A percentile compares a stretch with the other conserved stretches of the same genome.
Evolutionary conservation across 1,140 invertebrate genomes (phyloP).

Genomic region (Leptinotarsa texana): DNA sequence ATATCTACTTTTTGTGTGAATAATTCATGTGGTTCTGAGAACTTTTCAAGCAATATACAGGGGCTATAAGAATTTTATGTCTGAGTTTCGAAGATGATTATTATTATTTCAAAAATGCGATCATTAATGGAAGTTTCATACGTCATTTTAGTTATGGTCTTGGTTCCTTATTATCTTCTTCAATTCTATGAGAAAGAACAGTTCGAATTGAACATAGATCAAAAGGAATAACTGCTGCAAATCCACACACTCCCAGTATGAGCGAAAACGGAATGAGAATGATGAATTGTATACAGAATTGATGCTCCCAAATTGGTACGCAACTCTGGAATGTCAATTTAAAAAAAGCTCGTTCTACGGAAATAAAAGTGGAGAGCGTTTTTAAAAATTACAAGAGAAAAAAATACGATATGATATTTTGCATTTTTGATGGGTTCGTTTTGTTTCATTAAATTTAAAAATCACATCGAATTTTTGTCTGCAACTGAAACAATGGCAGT

Average conservation of each 20-base stretch:
- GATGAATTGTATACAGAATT: slow-evolving; percentile 34
- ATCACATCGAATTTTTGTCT: slow-evolving; percentile 55
- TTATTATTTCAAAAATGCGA: too few relatives aligned
- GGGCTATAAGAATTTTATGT: too few relatives aligned
- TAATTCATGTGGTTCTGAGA: neutral
- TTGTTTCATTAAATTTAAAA: slow-evolving; percentile 57
- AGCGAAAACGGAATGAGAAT: neutral
- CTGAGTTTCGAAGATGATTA: too few relatives aligned
- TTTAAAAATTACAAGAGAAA: slow-evolving; percentile 45
- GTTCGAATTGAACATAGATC: neutral
- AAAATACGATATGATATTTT: slow-evolving; percentile 49
- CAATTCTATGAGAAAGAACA: too few relatives aligned
- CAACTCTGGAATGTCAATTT: slow-evolving; percentile 40
- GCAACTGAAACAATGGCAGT: slow-evolving; percentile 51
- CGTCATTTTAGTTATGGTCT: too few relatives aligned
- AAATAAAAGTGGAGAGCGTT: slow-evolving; percentile 40
- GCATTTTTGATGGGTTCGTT: slow-evolving; percentile 53
- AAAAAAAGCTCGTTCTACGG: slow-evolving; percentile 33
- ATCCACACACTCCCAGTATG: neutral
- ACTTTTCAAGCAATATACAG: too few relatives aligned
- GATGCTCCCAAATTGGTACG: slow-evolving; percentile 36
- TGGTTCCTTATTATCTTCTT: too few relatives aligned
- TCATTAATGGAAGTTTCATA: too few relatives aligned
- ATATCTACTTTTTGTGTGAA: neutral
- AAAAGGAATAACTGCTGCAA: neutral